phyloP scores from a whole-genome alignment of 2,888 invertebrate genomes.

The Alitta virens region DNA sequence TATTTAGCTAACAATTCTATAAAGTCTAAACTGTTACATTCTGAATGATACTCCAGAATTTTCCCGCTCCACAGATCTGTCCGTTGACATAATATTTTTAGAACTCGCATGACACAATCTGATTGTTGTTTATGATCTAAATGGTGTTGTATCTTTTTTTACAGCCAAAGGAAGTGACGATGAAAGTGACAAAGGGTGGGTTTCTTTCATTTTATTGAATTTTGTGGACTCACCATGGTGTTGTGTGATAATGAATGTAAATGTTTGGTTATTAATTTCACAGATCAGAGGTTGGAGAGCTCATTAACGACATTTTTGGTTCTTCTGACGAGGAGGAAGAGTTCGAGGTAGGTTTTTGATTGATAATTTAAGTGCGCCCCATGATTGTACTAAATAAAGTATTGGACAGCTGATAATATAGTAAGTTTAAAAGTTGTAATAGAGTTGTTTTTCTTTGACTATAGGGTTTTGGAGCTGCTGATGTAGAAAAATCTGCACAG shows the following conservation, averaged over 20 bases:
- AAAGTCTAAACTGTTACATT: background rate
- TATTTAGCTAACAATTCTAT: background rate
- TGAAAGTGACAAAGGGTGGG: constrained; percentile 47
- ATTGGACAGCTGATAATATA: too few species aligned
- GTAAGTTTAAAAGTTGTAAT: too few species aligned
- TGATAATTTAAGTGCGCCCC: too few species aligned
- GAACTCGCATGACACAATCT: too few species aligned
- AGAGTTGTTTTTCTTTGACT: background rate
- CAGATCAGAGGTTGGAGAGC: constrained; percentile 42
- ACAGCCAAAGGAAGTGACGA: constrained; percentile 20
- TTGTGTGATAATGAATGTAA: background rate
- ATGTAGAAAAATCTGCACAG: constrained; percentile 44
- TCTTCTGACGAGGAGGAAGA: constrained; percentile 59
- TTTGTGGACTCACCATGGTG: constrained; percentile 5
- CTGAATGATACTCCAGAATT: too few species aligned
- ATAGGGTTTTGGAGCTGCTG: constrained; percentile 52
- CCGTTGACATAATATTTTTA: too few species aligned
- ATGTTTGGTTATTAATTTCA: background rate
- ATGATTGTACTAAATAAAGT: too few species aligned
- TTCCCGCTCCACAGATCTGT: too few species aligned
- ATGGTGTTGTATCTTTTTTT: background rate
- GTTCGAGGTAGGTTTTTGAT: constrained; percentile 56
- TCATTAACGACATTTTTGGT: constrained; percentile 60
- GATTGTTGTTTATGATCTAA: too few species aligned
- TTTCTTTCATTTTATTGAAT: background rate